Evolutionary conservation across 2,113 vertebrate genomes (phyloP).

Genomic region (Gadus chalcogrammus): DNA sequence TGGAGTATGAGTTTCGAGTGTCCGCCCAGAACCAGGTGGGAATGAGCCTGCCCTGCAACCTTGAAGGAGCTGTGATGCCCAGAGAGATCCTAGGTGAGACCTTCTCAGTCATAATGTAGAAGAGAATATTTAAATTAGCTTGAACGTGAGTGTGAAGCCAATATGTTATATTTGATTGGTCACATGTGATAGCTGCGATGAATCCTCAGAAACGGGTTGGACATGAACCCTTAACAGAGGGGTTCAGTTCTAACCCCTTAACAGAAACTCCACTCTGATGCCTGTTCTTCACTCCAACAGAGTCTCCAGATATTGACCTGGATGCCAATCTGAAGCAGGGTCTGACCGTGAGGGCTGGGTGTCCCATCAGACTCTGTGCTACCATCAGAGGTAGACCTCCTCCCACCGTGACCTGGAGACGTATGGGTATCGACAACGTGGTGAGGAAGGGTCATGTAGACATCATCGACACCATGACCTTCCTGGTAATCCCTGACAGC

Average conservation of each 20-base stretch:
- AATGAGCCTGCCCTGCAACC: slow-evolving; percentile 87
- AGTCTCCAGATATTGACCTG: slow-evolving; percentile 90
- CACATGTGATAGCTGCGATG: too few relatives aligned
- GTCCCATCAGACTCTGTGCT: slow-evolving; percentile 94
- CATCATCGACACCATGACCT: slow-evolving; percentile 96
- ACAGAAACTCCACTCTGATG: background rate
- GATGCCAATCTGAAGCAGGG: slow-evolving; percentile 92
- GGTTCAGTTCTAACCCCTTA: background rate
- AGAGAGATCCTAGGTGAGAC: slow-evolving; percentile 90
- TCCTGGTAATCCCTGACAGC: slow-evolving; percentile 91
- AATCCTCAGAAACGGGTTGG: too few relatives aligned
- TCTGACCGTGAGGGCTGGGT: slow-evolving; percentile 89
- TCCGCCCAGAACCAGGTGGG: slow-evolving; percentile 98
- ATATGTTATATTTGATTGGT: too few relatives aligned
- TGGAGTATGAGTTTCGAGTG: slow-evolving; percentile 92
- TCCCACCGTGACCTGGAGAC: slow-evolving; percentile 90
- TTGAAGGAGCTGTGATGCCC: slow-evolving; percentile 86
- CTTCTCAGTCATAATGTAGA: background rate
- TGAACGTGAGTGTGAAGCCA: too few relatives aligned
- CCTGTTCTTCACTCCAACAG: slow-evolving; percentile 67
- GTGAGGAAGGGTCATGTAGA: slow-evolving; percentile 93
- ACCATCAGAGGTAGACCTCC: slow-evolving; percentile 89
- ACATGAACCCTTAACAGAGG: too few relatives aligned
- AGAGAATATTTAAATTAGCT: too few relatives aligned
- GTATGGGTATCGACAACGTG: slow-evolving; percentile 95